Conservation (phyloP, 2,797 vertebrate species). For the Salmo trutta region DNA sequence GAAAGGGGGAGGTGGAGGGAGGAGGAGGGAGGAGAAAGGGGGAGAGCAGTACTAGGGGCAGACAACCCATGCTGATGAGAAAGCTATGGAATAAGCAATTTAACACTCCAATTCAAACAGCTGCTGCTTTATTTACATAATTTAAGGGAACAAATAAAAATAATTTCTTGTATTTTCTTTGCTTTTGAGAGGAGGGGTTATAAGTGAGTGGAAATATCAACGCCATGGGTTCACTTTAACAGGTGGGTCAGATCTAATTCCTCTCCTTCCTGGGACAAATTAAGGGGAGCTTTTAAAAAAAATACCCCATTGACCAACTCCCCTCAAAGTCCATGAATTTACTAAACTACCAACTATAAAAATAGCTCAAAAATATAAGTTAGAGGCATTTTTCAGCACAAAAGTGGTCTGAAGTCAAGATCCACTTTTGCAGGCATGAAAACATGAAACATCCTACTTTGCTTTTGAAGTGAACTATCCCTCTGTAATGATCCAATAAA, state of each 20-base stretch:
- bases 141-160: constrained; percentile 72
- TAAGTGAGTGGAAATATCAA: constrained; percentile 54
- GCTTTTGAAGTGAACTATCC: background rate
- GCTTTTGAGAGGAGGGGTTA: constrained; percentile 23
- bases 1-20: constrained; percentile 8
- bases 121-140: constrained; percentile 74
- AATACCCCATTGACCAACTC: background rate
- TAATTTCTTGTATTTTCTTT: constrained; percentile 41
- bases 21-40: constrained; percentile 8
- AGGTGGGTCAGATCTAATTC: constrained; percentile 62
- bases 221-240: constrained; percentile 53
- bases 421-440: background rate
- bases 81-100: constrained; percentile 79
- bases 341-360: background rate
- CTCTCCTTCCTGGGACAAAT: background rate
- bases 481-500: background rate
- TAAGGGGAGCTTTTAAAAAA: background rate
- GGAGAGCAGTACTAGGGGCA: constrained; percentile 25
- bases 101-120: constrained; percentile 72
- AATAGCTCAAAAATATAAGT: background rate
- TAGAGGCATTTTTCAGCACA: background rate
- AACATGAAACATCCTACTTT: background rate
- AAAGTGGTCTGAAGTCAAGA: background rate
- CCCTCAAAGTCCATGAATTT: background rate
- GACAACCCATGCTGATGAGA: constrained; percentile 65